Base-by-base conservation (phyloP, 2,888 invertebrate species). In the Andrena camellia region DNA sequence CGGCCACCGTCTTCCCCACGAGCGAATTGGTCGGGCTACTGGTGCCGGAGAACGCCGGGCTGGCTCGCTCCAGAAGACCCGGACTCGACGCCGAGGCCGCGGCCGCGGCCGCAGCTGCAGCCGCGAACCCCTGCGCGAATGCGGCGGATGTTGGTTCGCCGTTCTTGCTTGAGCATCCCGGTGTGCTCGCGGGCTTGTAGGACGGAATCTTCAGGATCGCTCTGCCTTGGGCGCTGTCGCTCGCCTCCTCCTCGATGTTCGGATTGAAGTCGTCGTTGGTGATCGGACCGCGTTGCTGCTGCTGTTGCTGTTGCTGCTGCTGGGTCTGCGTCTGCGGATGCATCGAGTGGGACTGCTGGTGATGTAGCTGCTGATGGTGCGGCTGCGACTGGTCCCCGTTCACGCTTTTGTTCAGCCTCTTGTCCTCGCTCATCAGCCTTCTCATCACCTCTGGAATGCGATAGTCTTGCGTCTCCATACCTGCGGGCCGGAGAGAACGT, bases 151-250 rank as follows among this genome's bases (percentile, higher is more conserved):
- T 92, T 60, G 92, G 91, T 77, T 92, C 91, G 78, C 94, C 92
- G 89, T 93, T 93, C 87, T 93, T 93, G 86, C 92, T 93, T 64
- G 93, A 92, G 81, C 92, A 92, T 68, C 92, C 92, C 74, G 91
- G 91, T 84, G 92, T 92, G 75, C 86, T 92, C 80, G 92, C 93
- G 90, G 98, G 97, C 94, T 96, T 97, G 95, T 97, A 98, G 96
- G 98, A 98, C 95, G 98, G 98, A 96, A 98, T 98, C 95, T 97
- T 98, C 92, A 98, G 96, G 95, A 98, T 98, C 94, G 97, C 97
- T 91, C 94, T 90, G 90, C 94, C 94, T 85, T 94, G 93, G 85
- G 91, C 93, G 82, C 94, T 93, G 88, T 93, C 94, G 89, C 93
- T 94, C 82, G 93, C 93, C 84, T 94, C 94, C 68, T 94, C 94